Percentiles rank a stretch among this genome's conserved stretches.
Conservation (phyloP, 2,888 invertebrate species). For the Notocelia uddmanniana region DNA sequence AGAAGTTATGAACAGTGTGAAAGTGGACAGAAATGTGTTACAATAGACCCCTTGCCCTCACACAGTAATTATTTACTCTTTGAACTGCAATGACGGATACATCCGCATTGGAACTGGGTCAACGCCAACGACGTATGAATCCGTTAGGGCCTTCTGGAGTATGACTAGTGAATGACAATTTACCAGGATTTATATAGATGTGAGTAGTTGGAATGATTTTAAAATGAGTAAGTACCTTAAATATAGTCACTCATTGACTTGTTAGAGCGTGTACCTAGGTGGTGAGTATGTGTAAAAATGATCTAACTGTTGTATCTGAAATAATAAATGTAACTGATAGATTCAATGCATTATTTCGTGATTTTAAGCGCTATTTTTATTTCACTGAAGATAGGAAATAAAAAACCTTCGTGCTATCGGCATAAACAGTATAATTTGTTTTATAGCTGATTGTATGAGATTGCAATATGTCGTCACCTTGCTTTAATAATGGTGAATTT, state of each 20-base stretch:
- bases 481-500: no score
- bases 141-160: no score
- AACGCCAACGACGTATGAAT: no score
- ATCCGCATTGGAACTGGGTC: no score
- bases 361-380: neutral
- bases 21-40: neutral
- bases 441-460: neutral
- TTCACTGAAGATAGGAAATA: neutral
- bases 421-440: neutral
- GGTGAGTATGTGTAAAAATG: no score
- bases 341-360: neutral
- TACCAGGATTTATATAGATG: no score
- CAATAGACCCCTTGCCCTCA: neutral
- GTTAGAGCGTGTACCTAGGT: neutral
- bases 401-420: neutral
- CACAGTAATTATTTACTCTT: no score
- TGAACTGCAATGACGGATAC: no score
- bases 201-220: slow-evolving; percentile 1
- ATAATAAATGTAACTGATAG: neutral
- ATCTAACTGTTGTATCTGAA: neutral
- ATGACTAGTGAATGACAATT: no score
- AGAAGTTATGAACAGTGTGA: neutral
- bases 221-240: neutral
- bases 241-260: neutral
- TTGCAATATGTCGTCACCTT: neutral